Conservation (phyloP, 2,888 invertebrate genomes). For the Eilema griseolum region DNA sequence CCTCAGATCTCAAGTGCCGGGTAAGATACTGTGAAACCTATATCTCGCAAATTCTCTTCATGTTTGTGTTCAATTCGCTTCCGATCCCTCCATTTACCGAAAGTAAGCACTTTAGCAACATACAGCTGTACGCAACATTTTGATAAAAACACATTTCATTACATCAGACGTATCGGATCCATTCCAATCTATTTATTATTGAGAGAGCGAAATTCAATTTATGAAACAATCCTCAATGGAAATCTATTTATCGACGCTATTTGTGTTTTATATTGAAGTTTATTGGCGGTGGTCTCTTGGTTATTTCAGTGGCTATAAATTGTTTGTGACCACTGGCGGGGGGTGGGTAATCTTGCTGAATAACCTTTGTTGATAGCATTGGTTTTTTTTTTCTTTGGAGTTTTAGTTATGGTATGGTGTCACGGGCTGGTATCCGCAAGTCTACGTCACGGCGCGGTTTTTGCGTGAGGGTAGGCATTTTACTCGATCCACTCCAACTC, state of each 20-base stretch:
- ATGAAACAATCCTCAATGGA: conserved; percentile 1
- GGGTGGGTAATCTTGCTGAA: neutral
- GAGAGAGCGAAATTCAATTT: neutral
- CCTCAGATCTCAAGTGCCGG: no score
- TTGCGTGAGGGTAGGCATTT: no score
- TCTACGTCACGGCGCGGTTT: no score
- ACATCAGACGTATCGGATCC: neutral
- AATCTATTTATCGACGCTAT: conserved; percentile 6
- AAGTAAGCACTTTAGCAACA: neutral
- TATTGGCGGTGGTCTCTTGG: neutral
- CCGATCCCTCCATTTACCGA: neutral
- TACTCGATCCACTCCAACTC: no score
- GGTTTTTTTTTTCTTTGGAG: neutral
- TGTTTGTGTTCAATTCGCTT: neutral
- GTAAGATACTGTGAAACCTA: neutral
- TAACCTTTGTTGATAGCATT: neutral
- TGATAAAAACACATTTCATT: conserved; percentile 1
- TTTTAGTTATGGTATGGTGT: no score
- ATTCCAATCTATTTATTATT: neutral
- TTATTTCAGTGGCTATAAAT: neutral
- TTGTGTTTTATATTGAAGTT: conserved; percentile 4
- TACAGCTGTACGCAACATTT: neutral
- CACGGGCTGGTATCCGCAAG: no score
- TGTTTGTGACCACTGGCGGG: neutral
- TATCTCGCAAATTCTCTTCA: neutral